Base-by-base conservation (phyloP, 2,113 vertebrate species). In the Lipotes vexillifer region DNA sequence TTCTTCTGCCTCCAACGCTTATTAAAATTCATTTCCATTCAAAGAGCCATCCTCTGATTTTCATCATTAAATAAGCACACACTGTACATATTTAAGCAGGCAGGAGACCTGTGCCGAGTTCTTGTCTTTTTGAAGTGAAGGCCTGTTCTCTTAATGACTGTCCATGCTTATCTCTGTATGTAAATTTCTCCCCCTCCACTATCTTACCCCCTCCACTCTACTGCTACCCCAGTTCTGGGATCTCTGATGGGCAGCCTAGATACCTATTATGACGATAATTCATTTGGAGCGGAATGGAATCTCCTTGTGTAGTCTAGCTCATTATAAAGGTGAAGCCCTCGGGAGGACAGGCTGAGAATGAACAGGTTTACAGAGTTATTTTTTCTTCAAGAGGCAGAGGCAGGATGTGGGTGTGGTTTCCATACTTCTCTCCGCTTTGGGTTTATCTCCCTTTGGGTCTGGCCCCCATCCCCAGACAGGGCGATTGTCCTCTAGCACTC, bases 241-340 rank as follows among this genome's bases (percentile, higher is more conserved):
- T 98, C 94, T 93, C 84, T 96, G 95, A 97, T 68, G 96, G 97
- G 97, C 96, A 98, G 97, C 97, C 95, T 66, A 92, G 25, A 95
- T 87, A 77, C 94, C 52, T 90, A 97, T 96, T 55, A 97, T 97
- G 97, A 98, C 98, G 97, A 98, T 98, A 98, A 98, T 98, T 98
- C 97, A 96, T 98, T 97, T 91, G 96, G 97, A 98, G 97, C 84
- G 7, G 98, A 97, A 98, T 97, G 97, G 98, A 98, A 98, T 98
- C 98, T 97, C 97, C 98, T 98, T 95, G 87, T 98, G 97, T 97
- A 97, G 96, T 98, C 97, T 83, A 98, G 98, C 98, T 99, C 97
- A 98, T 99, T 98, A 98, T 88, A 95, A 98, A 99, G 98, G 98
- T 98, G 98, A 98, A 97, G 98, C 97, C 98, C 96, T 97, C 25